Percentiles rank a stretch among this genome's conserved stretches.
These are phyloP conservation scores for Leucoptera coffeella DNA, from an alignment of 2,888 invertebrate genomes.

Conservation along the genomic window DNA sequence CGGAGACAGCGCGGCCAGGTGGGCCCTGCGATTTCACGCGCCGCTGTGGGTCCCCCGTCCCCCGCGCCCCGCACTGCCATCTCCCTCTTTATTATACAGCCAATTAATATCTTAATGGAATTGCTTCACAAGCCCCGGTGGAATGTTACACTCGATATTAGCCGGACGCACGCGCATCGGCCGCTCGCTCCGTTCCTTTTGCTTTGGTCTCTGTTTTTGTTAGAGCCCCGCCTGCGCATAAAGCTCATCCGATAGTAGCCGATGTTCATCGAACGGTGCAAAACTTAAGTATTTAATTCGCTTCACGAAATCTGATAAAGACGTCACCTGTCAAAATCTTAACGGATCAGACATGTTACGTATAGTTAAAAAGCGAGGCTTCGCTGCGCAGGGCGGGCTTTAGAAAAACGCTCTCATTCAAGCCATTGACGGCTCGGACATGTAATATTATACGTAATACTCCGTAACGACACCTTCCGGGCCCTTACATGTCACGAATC, in stretches of 20 bases:
- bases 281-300: no score
- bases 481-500: slow-evolving; percentile 34
- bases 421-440: slow-evolving; percentile 10
- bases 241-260: no score
- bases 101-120: slow-evolving; percentile 45
- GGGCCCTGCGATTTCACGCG: slow-evolving; percentile 20
- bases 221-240: no score
- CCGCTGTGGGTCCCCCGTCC: slow-evolving; percentile 33
- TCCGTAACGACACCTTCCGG: slow-evolving; percentile 49
- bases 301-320: no score
- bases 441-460: slow-evolving; percentile 32
- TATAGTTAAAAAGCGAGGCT: slow-evolving; percentile 2
- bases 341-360: not conserved
- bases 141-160: slow-evolving; percentile 16
- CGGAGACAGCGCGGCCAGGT: slow-evolving; percentile 38
- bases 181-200: no score
- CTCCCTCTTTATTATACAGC: slow-evolving; percentile 10
- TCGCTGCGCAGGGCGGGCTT: slow-evolving; percentile 2
- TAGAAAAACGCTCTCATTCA: slow-evolving; percentile 3
- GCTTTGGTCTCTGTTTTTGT: no score
- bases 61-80: slow-evolving; percentile 7
- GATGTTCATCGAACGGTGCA: no score
- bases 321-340: slow-evolving; percentile 2
- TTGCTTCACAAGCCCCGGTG: slow-evolving; percentile 19
- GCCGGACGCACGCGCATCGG: no score